Evolutionary conservation across 2,113 vertebrate species (phyloP).

Genomic region (Protobothrops flavoviridis): DNA sequence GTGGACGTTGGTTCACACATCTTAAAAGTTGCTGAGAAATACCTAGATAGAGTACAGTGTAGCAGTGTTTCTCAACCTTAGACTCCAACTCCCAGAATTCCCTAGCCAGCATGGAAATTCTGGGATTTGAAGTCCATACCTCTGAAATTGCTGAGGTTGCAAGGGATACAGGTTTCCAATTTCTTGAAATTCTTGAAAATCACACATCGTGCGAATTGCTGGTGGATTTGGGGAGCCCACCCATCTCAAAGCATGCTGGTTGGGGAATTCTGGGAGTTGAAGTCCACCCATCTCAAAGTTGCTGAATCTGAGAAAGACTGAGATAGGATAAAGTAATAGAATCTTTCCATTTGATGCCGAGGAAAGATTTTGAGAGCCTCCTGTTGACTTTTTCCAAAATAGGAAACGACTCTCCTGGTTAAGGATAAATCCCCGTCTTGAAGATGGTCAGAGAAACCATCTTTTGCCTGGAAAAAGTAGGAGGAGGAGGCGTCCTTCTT

Average conservation of each 20-base stretch:
- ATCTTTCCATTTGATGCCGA: not conserved
- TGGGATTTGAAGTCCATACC: not conserved
- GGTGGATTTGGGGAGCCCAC: not conserved
- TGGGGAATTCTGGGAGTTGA: not conserved
- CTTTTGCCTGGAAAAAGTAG: not conserved
- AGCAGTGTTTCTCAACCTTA: too few species aligned
- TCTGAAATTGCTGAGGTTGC: not conserved
- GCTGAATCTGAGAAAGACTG: not conserved
- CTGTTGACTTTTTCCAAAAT: not conserved
- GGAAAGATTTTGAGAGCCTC: not conserved
- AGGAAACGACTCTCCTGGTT: not conserved
- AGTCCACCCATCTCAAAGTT: not conserved
- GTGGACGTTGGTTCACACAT: too few species aligned
- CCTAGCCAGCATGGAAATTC: not conserved
- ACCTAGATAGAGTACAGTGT: too few species aligned
- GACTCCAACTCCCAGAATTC: not conserved
- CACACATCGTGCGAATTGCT: not conserved
- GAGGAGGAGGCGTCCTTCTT: not conserved
- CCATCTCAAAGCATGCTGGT: not conserved
- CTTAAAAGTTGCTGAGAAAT: too few species aligned
- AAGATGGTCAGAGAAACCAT: not conserved
- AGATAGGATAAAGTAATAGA: not conserved
- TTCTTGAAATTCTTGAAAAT: not conserved
- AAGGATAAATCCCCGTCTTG: not conserved
- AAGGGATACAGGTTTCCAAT: not conserved